Evolutionary conservation across 2,888 invertebrate species (phyloP).

Genomic region (Andrena bicolor): DNA sequence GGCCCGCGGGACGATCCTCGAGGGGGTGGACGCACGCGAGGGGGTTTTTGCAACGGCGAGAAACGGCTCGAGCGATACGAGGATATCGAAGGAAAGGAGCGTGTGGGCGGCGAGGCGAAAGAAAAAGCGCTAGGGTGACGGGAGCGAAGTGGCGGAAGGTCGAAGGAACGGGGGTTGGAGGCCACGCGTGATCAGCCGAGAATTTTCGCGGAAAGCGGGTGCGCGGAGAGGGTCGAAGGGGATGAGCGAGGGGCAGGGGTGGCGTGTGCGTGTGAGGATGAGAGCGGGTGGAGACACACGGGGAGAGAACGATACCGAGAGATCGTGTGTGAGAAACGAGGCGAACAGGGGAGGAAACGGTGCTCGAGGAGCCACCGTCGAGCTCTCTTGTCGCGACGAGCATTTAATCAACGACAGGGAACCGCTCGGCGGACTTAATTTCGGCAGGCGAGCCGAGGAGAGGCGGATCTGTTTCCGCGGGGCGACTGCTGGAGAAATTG

Average conservation of each 20-base stretch:
- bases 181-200: slow-evolving; percentile 11
- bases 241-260: background rate
- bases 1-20: slow-evolving; percentile 59
- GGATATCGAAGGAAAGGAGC: background rate
- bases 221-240: background rate
- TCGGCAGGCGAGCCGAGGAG: slow-evolving; percentile 37
- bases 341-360: slow-evolving; percentile 20
- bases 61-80: background rate
- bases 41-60: background rate
- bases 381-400: slow-evolving; percentile 79
- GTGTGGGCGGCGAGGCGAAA: slow-evolving; percentile 3
- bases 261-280: slow-evolving; percentile 24
- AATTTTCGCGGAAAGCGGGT: slow-evolving; percentile 3
- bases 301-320: slow-evolving; percentile 5
- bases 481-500: slow-evolving; percentile 12
- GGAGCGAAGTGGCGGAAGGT: slow-evolving; percentile 11
- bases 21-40: slow-evolving; percentile 27
- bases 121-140: background rate
- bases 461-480: slow-evolving; percentile 5
- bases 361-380: slow-evolving; percentile 37
- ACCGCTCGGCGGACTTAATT: slow-evolving; percentile 73
- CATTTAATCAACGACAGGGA: slow-evolving; percentile 83
- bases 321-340: slow-evolving; percentile 21
- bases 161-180: background rate
- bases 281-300: slow-evolving; percentile 7